phyloP scores from a whole-genome alignment of 2,888 invertebrate species.

The Pasiphila rectangulata region DNA sequence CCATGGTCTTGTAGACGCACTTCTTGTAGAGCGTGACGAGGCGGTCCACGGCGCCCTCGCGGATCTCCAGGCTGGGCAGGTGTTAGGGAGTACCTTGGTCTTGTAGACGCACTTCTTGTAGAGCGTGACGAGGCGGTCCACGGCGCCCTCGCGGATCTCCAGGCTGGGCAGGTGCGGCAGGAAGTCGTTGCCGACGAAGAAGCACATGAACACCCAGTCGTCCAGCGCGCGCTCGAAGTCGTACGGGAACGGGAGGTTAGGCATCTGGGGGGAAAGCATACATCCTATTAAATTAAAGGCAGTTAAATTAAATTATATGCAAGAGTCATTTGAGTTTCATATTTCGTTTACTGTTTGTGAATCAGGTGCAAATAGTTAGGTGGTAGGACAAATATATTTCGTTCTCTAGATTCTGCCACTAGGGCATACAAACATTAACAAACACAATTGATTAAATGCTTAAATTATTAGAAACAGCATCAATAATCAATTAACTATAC shows the following conservation, averaged over 20 bases:
- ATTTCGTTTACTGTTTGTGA: no score
- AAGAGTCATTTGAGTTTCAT: no score
- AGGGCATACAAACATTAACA: no score
- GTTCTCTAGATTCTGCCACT: no score
- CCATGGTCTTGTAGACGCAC: neutral
- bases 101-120: slow-evolving; percentile 97
- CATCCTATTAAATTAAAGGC: neutral
- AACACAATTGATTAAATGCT: no score
- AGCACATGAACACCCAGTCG: slow-evolving; percentile 99
- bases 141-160: slow-evolving; percentile 98
- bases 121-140: slow-evolving; percentile 94
- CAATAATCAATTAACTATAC: no score
- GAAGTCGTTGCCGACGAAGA: slow-evolving; percentile 99
- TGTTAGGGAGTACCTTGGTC: slow-evolving; percentile 98
- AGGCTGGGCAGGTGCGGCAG: slow-evolving; percentile 98
- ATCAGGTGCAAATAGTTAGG: no score
- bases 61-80: slow-evolving; percentile 97
- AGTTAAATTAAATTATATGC: no score
- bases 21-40: slow-evolving; percentile 94
- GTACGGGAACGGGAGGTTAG: slow-evolving; percentile 94
- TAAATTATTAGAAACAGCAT: no score
- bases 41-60: slow-evolving; percentile 97
- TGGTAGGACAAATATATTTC: neutral
- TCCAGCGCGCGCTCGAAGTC: slow-evolving; percentile 97
- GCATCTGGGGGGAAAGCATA: slow-evolving; percentile 81